Base-by-base conservation (phyloP, 1,140 invertebrate species). In the Drosophila trapezifrons region DNA sequence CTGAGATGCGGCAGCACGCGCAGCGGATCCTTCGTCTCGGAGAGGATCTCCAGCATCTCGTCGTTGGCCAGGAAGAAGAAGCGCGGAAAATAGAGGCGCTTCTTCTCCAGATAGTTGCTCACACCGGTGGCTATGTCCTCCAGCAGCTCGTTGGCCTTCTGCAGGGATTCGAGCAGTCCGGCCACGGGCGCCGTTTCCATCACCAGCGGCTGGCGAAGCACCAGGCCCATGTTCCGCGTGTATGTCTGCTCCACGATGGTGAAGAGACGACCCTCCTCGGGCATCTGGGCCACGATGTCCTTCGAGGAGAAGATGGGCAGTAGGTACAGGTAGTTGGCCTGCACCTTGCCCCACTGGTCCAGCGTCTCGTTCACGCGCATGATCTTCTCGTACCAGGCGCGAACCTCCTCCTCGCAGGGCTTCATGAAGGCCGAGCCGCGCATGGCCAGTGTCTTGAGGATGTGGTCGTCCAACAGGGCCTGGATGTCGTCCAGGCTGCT, bases 51-150 rank as follows among this genome's bases (percentile, higher is more conserved):
- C 22, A 99, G 93, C 95, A 99, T 96, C 93, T 99, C 98, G 83
- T 98, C 97, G 90, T 98, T 98, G 8, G 98, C 98, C 38, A 99
- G 93, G 87, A 99, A 99, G 93, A 98, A 99, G 91, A 99, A 98
- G 90, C 98, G 93, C 2, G 98, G 96, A 91, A 98, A 99, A 90
- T 95, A 98, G 2, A 98, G 92, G 60, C 98, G 94, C 92, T 99
- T 98, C 90, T 96, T 97, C 92, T 99, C 97, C 47, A 99, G 93
- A 92, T 99, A 99, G 76, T 96, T 95, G 83, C 97, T 96, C 13
- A 99, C 95, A 17, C 98, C 98, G 59, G 96, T 96, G 69, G 97
- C 96, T 22, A 98, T 96, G 92, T 94, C 95, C 67, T 97, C 97
- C 47, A 98, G 93, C 35, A 97, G 92, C 69, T 94, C 94, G 56